Evolutionary conservation across 2,113 vertebrate species (phyloP), one percentile per base, ranked within the genome.

Genomic region (Litocranius walleri): DNA sequence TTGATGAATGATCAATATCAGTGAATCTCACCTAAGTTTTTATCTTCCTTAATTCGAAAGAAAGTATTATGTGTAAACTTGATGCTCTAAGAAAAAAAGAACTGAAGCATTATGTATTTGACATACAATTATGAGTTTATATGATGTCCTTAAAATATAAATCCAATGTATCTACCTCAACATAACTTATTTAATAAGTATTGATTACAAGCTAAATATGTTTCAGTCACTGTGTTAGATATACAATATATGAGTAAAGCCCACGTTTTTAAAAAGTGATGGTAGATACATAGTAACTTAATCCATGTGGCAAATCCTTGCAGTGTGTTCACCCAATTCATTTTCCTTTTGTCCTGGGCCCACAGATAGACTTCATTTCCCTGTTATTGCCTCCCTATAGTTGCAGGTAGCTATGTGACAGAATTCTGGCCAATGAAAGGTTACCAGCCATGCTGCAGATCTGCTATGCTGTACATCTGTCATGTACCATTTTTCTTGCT

Each of bases 41-140:
- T 13, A 52, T 93, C 88, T 93, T 71, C 17, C 9, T 83, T 52
- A 93, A 62, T 62, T 36, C 52, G 48, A 88, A 67, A 91, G 21
- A 90, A 90, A 48, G 1, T 11, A n/a, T 62, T 91, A 81, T 7
- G 54, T 59, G 78, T 94, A 57, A 43, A 40, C 61, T 43, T 96
- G 64, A 62, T 88, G 7, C 36, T 71, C 25, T 17, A 52, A 77
- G 9, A 77, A 9, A 67, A 94, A 87, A 27, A 57, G 40, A 33
- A 6, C 6, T 57, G 48, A 64, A 80, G 30, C 17, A 11, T 7
- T 52, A 13, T 50, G 27, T 14, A 16, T 61, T 57, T 71, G 12
- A 15, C 54, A 30, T 80, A 43, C 19, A 57, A 33, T 54, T 62
- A 11, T 29, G 30, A 27, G 19, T 88, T 56, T 36, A 23, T 48